These are phyloP conservation scores for Apodemia duryi DNA, from an alignment of 2,888 invertebrate species.

Conservation along the genomic window DNA sequence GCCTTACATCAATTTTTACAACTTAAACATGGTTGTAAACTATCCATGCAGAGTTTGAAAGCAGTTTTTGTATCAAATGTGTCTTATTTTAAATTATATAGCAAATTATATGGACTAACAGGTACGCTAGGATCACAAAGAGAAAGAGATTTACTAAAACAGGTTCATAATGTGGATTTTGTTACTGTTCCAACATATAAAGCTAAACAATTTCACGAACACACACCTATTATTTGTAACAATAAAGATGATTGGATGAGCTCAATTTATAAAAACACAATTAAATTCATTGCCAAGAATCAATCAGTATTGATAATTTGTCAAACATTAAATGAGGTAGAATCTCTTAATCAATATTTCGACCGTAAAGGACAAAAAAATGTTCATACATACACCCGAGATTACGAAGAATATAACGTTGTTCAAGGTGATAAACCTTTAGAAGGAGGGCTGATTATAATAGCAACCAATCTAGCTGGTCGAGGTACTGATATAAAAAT, in stretches of 20 bases:
- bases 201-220: slow-evolving; percentile 17
- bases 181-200: slow-evolving; percentile 18
- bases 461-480: slow-evolving; percentile 21
- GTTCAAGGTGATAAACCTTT: slow-evolving; percentile 15
- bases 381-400: slow-evolving; percentile 18
- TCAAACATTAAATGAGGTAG: slow-evolving; percentile 17
- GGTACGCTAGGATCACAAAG: slow-evolving; percentile 17
- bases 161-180: slow-evolving; percentile 19
- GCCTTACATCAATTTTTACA: slow-evolving; percentile 21
- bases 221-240: slow-evolving; percentile 15
- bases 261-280: slow-evolving; percentile 9
- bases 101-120: slow-evolving; percentile 18
- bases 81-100: slow-evolving; percentile 20
- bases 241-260: slow-evolving; percentile 16
- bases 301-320: slow-evolving; percentile 17
- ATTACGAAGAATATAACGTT: slow-evolving; percentile 18
- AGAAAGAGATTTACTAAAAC: slow-evolving; percentile 19
- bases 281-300: slow-evolving; percentile 8
- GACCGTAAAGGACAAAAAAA: slow-evolving; percentile 2
- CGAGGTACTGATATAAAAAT: slow-evolving; percentile 19
- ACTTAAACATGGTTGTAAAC: slow-evolving; percentile 21
- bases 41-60: slow-evolving; percentile 20
- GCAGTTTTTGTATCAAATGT: slow-evolving; percentile 20
- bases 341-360: slow-evolving; percentile 11
- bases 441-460: slow-evolving; percentile 14